Evolutionary conservation across 2,113 vertebrate species (phyloP).

Genomic region (Centropus unirufus): DNA sequence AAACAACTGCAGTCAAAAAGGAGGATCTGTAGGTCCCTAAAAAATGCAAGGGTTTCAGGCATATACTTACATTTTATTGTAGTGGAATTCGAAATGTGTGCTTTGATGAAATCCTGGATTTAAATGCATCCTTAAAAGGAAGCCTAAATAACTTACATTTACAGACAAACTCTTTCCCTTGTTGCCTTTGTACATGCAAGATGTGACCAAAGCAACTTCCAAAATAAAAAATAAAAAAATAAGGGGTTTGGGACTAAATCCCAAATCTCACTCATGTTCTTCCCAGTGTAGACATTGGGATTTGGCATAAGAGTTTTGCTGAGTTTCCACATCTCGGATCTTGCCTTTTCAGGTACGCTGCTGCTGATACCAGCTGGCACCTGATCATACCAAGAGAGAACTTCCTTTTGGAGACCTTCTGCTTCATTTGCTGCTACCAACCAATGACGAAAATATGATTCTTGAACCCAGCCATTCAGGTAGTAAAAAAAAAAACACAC

Average conservation of each 20-base stretch:
- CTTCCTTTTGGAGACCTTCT: neutral
- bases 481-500: neutral
- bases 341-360: neutral
- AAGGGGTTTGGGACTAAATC: neutral
- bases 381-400: fast-evolving
- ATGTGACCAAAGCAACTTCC: neutral
- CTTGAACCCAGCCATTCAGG: neutral
- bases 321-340: neutral
- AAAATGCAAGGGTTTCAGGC: neutral
- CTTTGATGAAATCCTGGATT: neutral
- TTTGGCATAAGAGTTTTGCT: neutral
- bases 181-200: neutral
- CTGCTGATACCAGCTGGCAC: neutral
- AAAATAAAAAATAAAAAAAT: neutral
- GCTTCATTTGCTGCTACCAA: neutral
- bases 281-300: neutral
- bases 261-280: neutral
- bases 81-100: neutral
- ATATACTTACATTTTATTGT: neutral
- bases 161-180: neutral
- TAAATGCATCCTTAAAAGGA: neutral
- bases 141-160: neutral
- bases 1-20: neutral
- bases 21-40: neutral
- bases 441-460: neutral